Conservation (phyloP, 2,888 invertebrate species). For the Drosophila lutescens region DNA sequence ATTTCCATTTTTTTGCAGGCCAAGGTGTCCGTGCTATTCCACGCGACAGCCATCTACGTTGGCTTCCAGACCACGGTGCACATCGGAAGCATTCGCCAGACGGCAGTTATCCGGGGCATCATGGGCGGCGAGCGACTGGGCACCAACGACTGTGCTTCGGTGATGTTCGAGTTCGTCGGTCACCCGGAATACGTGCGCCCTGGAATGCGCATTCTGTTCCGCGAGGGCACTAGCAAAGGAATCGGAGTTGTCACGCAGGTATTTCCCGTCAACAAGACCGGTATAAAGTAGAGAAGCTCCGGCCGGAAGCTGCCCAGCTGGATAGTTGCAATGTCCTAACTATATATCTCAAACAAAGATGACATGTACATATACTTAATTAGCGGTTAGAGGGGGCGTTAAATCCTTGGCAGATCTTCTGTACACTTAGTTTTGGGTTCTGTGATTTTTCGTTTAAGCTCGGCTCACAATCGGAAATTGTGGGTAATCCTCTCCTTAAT, state of each 20-base stretch:
- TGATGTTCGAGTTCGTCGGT: slow-evolving; percentile 93
- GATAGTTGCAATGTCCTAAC: slow-evolving; percentile 42
- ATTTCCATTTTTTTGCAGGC: slow-evolving; percentile 87
- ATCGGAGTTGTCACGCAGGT: slow-evolving; percentile 93
- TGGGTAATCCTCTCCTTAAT: slow-evolving; percentile 13
- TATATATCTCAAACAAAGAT: slow-evolving; percentile 50
- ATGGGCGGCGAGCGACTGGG: slow-evolving; percentile 86
- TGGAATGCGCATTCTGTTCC: slow-evolving; percentile 91
- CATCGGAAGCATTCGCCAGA: slow-evolving; percentile 97
- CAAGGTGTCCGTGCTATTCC: slow-evolving; percentile 94
- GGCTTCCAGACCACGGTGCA: slow-evolving; percentile 97
- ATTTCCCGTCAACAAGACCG: slow-evolving; percentile 86
- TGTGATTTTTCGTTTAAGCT: slow-evolving; percentile 78
- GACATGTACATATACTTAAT: slow-evolving; percentile 64
- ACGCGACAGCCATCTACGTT: slow-evolving; percentile 92
- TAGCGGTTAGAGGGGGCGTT: slow-evolving; percentile 54
- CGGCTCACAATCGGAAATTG: slow-evolving; percentile 41
- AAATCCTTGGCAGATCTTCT: slow-evolving; percentile 62
- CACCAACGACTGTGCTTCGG: slow-evolving; percentile 94
- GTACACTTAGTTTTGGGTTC: slow-evolving; percentile 72
- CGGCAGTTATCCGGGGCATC: slow-evolving; percentile 93
- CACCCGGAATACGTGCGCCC: slow-evolving; percentile 94
- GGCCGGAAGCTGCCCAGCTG: slow-evolving; percentile 6
- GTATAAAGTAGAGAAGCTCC: slow-evolving; percentile 44
- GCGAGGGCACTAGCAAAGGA: slow-evolving; percentile 94